phyloP scores from a whole-genome alignment of 1,140 invertebrate genomes.

The Eupristina koningsbergeri region DNA sequence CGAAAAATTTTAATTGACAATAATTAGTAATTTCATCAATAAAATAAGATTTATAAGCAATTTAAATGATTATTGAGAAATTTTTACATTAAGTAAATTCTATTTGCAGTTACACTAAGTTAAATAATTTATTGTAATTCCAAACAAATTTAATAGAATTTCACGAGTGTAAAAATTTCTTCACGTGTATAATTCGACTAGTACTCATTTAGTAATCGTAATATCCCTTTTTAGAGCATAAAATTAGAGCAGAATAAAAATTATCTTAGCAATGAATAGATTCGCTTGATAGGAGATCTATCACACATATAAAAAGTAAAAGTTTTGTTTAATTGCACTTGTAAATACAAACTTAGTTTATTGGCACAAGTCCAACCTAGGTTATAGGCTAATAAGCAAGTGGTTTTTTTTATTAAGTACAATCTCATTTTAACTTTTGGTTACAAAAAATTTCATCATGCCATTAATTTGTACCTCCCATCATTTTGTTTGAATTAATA shows the following conservation, averaged over 20 bases:
- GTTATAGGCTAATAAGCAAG: neutral
- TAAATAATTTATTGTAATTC: too few species aligned
- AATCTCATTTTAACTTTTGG: neutral
- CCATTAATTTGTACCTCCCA: too few species aligned
- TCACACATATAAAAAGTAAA: neutral
- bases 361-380: neutral
- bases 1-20: too few species aligned
- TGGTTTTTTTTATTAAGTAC: neutral
- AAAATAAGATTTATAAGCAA: too few species aligned
- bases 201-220: neutral
- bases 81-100: too few species aligned
- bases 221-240: neutral
- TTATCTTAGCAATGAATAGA: neutral
- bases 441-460: too few species aligned
- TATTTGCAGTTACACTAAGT: too few species aligned
- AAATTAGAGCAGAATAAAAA: neutral
- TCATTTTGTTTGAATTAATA: too few species aligned
- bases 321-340: conserved; percentile 8
- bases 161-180: too few species aligned
- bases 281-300: neutral
- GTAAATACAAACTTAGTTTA: conserved; percentile 18
- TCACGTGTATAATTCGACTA: neutral
- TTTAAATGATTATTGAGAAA: too few species aligned
- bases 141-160: too few species aligned
- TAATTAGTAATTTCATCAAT: too few species aligned